A percentile compares a stretch with the other conserved stretches of the same genome.
phyloP scores from a whole-genome alignment of 2,113 vertebrate species.

The Alexandromys fortis region DNA sequence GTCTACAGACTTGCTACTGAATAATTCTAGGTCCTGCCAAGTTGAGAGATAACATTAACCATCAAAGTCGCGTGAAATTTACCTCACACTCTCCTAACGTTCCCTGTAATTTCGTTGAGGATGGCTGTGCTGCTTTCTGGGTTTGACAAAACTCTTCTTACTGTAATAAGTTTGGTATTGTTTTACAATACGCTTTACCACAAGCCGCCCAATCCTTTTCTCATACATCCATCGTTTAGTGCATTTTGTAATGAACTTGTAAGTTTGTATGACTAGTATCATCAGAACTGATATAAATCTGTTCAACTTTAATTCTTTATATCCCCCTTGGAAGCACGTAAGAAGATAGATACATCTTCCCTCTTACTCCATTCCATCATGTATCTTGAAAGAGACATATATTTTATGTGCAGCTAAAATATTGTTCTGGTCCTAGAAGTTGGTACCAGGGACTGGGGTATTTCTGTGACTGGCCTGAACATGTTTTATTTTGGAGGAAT shows the following conservation, averaged over 20 bases:
- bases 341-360: not conserved
- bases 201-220: not conserved
- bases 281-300: not conserved
- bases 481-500: too few relatives aligned
- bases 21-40: not conserved
- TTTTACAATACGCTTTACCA: not conserved
- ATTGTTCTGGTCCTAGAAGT: too few relatives aligned
- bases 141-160: not conserved
- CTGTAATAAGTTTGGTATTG: not conserved
- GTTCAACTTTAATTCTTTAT: too few relatives aligned
- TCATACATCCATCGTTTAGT: not conserved
- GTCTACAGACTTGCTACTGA: not conserved
- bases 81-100: not conserved
- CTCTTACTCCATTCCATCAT: not conserved
- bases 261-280: not conserved
- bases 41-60: not conserved
- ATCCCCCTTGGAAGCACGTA: too few relatives aligned
- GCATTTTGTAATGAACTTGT: not conserved
- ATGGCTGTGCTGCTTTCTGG: not conserved
- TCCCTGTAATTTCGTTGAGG: not conserved
- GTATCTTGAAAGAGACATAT: not conserved
- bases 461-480: too few relatives aligned
- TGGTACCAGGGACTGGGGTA: too few relatives aligned
- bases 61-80: not conserved
- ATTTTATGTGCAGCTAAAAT: too few relatives aligned